Percentiles rank a stretch among this genome's conserved stretches.
Evolutionary conservation across 2,113 vertebrate species (phyloP).

Genomic region (Mormyrus lacerda): DNA sequence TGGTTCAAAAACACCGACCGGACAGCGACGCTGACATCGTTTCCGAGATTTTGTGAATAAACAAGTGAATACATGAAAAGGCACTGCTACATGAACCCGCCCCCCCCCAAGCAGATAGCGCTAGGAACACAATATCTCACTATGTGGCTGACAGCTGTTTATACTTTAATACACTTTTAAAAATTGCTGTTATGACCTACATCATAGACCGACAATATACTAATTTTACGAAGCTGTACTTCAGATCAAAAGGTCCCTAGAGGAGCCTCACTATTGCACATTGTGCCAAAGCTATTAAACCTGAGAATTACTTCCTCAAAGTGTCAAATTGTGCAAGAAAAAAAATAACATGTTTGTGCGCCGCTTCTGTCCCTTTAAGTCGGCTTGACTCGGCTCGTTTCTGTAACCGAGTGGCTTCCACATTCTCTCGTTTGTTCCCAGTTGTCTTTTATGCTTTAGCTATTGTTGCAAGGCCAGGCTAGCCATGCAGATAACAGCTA

Average conservation of each 20-base stretch:
- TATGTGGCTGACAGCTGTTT: not conserved
- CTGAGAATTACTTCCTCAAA: not conserved
- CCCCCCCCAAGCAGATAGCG: not conserved
- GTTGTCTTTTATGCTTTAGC: not conserved
- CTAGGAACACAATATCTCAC: not conserved
- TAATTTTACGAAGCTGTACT: not conserved
- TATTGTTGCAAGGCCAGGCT: not conserved
- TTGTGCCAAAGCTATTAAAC: not conserved
- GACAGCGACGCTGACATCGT: not conserved
- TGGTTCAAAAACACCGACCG: not conserved
- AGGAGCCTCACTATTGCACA: not conserved
- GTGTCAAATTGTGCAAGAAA: not conserved
- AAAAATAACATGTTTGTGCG: not conserved
- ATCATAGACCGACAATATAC: not conserved
- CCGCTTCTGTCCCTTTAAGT: not conserved
- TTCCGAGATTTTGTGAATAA: not conserved
- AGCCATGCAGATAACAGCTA: not conserved
- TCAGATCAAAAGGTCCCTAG: not conserved
- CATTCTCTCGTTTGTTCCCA: not conserved
- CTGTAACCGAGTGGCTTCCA: not conserved
- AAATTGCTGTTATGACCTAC: not conserved
- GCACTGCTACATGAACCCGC: not conserved
- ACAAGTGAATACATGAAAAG: not conserved
- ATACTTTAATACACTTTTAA: not conserved
- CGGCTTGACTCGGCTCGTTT: not conserved